These are phyloP conservation scores for Petromus typicus DNA, from an alignment of 2,113 vertebrate species.

Conservation along the genomic window DNA sequence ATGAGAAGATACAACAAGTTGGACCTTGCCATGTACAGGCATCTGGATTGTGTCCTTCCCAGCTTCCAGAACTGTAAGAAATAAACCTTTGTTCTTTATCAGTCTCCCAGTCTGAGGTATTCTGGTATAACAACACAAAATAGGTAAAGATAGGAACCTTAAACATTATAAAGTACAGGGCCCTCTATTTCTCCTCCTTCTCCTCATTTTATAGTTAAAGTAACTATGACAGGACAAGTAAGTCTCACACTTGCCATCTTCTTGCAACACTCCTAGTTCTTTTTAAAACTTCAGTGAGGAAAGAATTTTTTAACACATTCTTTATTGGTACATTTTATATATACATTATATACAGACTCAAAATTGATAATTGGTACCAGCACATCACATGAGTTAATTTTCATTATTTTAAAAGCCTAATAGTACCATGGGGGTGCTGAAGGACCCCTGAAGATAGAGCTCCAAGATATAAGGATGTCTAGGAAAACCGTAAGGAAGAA, in stretches of 20 bases:
- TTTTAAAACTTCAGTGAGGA: neutral
- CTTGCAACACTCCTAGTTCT: neutral
- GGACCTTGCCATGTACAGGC: neutral
- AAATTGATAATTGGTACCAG: no score
- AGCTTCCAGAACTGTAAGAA: neutral
- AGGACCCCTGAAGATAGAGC: conserved; percentile 3
- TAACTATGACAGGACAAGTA: neutral
- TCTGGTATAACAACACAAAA: neutral
- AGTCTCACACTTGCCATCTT: neutral
- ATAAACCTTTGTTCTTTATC: neutral
- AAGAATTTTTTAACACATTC: no score
- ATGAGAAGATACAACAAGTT: neutral
- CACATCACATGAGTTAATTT: no score
- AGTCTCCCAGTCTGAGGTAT: neutral
- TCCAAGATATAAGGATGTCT: conserved; percentile 30
- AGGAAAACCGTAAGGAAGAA: conserved; percentile 23
- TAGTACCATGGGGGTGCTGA: neutral
- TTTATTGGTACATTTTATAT: no score
- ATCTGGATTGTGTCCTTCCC: neutral
- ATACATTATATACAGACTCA: no score
- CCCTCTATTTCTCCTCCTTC: neutral
- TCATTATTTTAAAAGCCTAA: conserved; percentile 46
- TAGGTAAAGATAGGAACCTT: neutral
- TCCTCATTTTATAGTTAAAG: neutral
- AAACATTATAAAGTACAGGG: neutral